Percentiles rank a stretch among this genome's conserved stretches.
These are phyloP conservation scores for Bombus difficillimus DNA, from an alignment of 1,140 invertebrate species.

Conservation along the genomic window DNA sequence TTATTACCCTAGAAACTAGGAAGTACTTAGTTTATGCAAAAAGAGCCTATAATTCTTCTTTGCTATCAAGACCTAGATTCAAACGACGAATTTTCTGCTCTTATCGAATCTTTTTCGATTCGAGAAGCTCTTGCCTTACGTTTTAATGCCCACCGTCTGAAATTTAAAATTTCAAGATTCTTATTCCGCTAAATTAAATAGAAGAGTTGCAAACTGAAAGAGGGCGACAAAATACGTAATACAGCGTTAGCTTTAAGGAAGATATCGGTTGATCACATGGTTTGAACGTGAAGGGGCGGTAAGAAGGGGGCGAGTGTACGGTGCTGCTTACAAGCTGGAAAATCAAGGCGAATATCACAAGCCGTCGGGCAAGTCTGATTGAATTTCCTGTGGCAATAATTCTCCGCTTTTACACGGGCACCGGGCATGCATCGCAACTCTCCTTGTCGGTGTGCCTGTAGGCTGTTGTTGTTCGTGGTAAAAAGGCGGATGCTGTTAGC, in stretches of 20 bases:
- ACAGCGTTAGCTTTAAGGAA: slow-evolving; percentile 43
- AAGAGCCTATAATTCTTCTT: too few species aligned
- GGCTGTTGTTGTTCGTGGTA: slow-evolving; percentile 48
- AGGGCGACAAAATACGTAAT: neutral
- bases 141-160: too few species aligned
- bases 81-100: too few species aligned
- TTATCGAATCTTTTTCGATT: too few species aligned
- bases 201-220: neutral
- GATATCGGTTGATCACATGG: slow-evolving; percentile 52
- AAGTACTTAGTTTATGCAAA: too few species aligned
- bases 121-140: too few species aligned
- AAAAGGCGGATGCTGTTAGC: slow-evolving; percentile 71
- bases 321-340: slow-evolving; percentile 62
- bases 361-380: slow-evolving; percentile 54
- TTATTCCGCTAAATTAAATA: neutral
- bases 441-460: neutral
- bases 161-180: too few species aligned
- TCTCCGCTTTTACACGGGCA: slow-evolving; percentile 67
- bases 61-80: too few species aligned
- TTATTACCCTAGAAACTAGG: too few species aligned
- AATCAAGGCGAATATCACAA: slow-evolving; percentile 62
- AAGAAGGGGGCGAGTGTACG: neutral
- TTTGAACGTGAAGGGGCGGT: neutral
- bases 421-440: slow-evolving; percentile 15
- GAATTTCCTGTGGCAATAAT: slow-evolving; percentile 72